Percentiles rank a stretch among this genome's conserved stretches.
phyloP scores from a whole-genome alignment of 2,113 vertebrate genomes.

The Uria lomvia region DNA sequence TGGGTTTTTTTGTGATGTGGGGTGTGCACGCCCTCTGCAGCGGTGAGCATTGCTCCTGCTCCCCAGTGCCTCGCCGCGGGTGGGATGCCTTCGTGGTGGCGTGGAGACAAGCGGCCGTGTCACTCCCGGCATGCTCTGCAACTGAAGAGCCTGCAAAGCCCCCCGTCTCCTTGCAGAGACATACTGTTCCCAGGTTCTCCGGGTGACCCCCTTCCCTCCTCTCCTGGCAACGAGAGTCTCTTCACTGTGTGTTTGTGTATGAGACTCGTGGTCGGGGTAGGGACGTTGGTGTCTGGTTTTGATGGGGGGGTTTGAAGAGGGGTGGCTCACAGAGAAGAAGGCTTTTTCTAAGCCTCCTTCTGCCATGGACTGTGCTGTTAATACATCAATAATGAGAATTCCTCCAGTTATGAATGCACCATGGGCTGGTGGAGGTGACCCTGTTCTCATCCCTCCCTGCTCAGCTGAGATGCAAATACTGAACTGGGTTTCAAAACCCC shows the following conservation, averaged over 20 bases:
- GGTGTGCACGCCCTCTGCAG: not conserved
- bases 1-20: not conserved
- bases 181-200: not conserved
- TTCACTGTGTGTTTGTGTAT: not conserved
- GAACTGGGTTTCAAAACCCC: not conserved
- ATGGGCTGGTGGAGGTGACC: not conserved
- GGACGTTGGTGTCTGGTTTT: not conserved
- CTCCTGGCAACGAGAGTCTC: not conserved
- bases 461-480: not conserved
- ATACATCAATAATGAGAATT: not conserved
- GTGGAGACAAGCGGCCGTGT: not conserved
- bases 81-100: not conserved
- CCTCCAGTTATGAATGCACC: not conserved
- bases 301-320: not conserved
- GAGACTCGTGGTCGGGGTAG: not conserved
- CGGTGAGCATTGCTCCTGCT: not conserved
- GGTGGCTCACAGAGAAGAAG: not conserved
- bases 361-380: not conserved
- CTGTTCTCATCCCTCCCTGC: not conserved
- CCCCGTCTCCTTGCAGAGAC: fast-evolving
- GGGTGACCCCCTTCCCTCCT: fast-evolving
- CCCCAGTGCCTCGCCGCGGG: fast-evolving
- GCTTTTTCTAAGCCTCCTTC: not conserved
- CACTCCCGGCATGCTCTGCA: not conserved
- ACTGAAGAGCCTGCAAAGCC: not conserved